phyloP scores from a whole-genome alignment of 2,797 vertebrate genomes.

The Sebastes glaucus region DNA sequence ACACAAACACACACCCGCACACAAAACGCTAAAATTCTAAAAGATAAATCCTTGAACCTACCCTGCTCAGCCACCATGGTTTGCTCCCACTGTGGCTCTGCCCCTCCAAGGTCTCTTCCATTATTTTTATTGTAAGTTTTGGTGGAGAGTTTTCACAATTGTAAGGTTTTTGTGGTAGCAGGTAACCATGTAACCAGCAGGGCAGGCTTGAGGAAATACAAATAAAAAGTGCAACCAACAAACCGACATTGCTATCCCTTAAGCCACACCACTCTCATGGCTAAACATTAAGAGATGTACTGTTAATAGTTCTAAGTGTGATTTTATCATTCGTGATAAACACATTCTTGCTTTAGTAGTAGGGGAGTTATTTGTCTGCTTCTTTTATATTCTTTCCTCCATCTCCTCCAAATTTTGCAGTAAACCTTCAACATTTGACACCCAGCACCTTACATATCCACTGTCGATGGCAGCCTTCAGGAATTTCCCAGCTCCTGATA shows the following conservation, averaged over 20 bases:
- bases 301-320: too few relatives aligned
- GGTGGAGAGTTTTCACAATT: background rate
- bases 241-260: background rate
- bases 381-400: background rate
- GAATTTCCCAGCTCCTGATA: background rate
- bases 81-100: background rate
- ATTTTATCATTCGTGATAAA: too few relatives aligned
- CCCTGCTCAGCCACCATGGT: background rate
- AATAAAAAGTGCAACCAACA: too few relatives aligned
- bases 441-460: background rate
- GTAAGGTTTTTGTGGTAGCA: too few relatives aligned
- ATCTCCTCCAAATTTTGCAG: background rate
- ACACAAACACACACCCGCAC: background rate
- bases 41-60: background rate
- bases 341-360: too few relatives aligned
- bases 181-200: too few relatives aligned
- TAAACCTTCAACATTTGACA: constrained; percentile 7
- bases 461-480: background rate
- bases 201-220: too few relatives aligned
- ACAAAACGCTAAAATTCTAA: background rate
- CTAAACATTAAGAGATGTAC: background rate
- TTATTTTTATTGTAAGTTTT: background rate
- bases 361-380: background rate
- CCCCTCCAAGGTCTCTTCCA: background rate
- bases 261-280: background rate